phyloP scores from a whole-genome alignment of 1,140 invertebrate species.

The Drosophila pachea region DNA sequence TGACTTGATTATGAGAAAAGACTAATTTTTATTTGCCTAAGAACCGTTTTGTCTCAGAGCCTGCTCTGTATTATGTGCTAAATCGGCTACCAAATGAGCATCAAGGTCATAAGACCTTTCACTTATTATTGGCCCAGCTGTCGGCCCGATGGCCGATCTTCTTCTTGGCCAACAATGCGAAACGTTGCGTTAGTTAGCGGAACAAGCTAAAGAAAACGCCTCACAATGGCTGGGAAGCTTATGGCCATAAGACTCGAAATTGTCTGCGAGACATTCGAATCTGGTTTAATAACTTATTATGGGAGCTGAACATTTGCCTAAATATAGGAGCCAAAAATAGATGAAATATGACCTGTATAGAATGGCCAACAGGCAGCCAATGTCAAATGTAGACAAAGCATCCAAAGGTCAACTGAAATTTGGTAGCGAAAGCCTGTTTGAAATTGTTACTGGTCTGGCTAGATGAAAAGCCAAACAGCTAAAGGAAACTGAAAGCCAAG shows the following conservation, averaged over 20 bases:
- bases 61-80: constrained; percentile 75
- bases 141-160: constrained; percentile 42
- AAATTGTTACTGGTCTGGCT: no score
- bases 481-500: no score
- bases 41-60: constrained; percentile 53
- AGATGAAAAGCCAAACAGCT: no score
- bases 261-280: constrained; percentile 27
- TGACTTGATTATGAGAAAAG: constrained; percentile 75
- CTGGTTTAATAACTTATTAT: constrained; percentile 41
- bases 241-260: constrained; percentile 25
- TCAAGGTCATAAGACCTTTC: constrained; percentile 68
- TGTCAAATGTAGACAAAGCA: no score
- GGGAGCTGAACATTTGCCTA: background rate
- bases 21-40: constrained; percentile 69
- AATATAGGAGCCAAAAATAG: background rate
- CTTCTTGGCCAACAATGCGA: constrained; percentile 44
- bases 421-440: no score
- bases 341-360: background rate
- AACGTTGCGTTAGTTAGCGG: constrained; percentile 38
- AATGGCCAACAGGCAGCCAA: no score
- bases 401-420: no score
- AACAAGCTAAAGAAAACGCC: constrained; percentile 23
- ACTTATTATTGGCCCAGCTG: constrained; percentile 24
- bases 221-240: constrained; percentile 41
- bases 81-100: constrained; percentile 48